These are phyloP conservation scores for Neoscelio sp. DNA, from an alignment of 2,888 invertebrate species.

Conservation along the genomic window DNA sequence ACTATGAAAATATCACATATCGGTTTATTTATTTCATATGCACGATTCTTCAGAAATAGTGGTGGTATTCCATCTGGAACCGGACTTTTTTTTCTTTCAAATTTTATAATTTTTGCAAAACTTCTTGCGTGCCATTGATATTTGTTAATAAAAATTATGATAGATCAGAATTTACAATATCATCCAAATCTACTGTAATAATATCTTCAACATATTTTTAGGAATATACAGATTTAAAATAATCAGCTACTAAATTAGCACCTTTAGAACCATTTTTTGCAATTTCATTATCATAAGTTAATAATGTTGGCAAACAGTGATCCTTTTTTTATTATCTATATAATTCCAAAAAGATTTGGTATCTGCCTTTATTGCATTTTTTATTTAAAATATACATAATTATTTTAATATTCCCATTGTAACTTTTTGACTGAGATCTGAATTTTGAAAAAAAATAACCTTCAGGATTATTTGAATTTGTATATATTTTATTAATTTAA, in stretches of 20 bases:
- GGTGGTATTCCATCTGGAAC: not conserved
- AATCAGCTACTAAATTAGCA: not conserved
- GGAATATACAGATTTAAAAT: not conserved
- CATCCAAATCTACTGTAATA: no score
- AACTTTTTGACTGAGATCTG: not conserved
- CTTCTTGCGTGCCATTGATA: no score
- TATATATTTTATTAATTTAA: not conserved
- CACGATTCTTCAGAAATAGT: not conserved
- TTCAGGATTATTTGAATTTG: not conserved
- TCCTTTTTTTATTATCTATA: constrained; percentile 10
- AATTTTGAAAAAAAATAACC: not conserved
- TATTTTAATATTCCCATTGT: not conserved
- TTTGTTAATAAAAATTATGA: no score
- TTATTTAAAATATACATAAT: not conserved
- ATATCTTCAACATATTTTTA: no score
- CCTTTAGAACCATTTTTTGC: not conserved
- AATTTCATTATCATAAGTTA: not conserved
- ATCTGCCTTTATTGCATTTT: constrained; percentile 1
- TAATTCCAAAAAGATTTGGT: constrained; percentile 7
- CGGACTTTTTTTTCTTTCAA: no score
- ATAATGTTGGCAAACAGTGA: not conserved
- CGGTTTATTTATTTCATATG: not conserved
- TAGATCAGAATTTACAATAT: no score
- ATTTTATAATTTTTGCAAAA: no score
- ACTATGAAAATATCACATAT: not conserved